Base-by-base conservation (phyloP, 2,113 vertebrate species). In the Papio anubis region DNA sequence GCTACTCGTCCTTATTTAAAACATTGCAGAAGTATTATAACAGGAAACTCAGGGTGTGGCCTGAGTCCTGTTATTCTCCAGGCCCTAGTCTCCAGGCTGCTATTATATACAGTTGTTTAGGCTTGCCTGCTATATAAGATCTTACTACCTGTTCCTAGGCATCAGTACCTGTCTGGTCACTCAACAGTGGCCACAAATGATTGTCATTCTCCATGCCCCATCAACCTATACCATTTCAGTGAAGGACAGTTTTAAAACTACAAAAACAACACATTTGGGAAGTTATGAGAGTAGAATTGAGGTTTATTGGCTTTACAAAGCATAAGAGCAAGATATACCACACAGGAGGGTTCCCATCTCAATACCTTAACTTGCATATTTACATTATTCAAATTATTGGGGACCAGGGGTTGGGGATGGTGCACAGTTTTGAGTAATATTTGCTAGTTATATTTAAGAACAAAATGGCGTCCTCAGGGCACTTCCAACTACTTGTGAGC, bases 241-340 rank as follows among this genome's bases (percentile, higher is more conserved):
- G 38, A 93, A 92, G 50, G 80, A 32, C 52, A 92, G 21, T 94
- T 88, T 94, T 50, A 84, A 92, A 43, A 11, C 14, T 81, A 83
- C 30, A 87, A 81, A 76, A 88, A 85, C 27, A 95, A 83, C 76
- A 45, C 48, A 59, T 55, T 75, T 89, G 55, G 40, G 43, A 43
- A 84, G 38, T 86, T 92, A 89, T 48, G 50, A 81, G 13, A 50
- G 20, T 93, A 92, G 68, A 89, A 95, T 8, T 45, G 45, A 94
- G 25, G 92, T 80, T 95, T 61, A 45, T 48, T 72, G 78, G 48
- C 52, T 88, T 94, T 17, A 75, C 43, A 64, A 8, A 30, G 21
- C n/a, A 2, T 73, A 16, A 88, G 6, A 43, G 5, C 32, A 43
- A 90, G 79, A 52, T 52, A 52, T 16, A 32, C 8, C 85, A 70